phyloP scores from a whole-genome alignment of 2,797 vertebrate genomes.

The Notamacropus eugenii region DNA sequence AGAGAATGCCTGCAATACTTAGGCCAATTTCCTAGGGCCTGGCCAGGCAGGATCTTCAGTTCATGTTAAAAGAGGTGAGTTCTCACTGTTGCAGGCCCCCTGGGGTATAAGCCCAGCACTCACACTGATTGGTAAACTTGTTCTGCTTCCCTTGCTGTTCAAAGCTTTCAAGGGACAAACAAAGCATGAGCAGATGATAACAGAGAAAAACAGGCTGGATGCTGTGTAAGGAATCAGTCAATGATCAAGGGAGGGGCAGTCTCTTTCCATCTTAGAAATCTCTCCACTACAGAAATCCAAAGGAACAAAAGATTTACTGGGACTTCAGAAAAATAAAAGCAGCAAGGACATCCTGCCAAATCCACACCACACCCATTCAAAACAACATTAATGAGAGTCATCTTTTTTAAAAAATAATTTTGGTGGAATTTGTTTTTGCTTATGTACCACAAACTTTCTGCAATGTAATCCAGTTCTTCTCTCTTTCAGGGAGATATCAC shows the following conservation, averaged over 20 bases:
- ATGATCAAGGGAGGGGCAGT: background rate
- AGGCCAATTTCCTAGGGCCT: conserved; percentile 58
- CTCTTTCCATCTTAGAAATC: background rate
- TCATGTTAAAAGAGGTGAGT: conserved; percentile 37
- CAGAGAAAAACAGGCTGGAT: background rate
- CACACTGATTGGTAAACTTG: conserved; percentile 71
- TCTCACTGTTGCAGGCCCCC: conserved; percentile 45
- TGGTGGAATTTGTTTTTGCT: background rate
- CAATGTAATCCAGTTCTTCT: background rate
- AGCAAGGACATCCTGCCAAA: background rate
- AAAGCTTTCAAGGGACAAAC: conserved; percentile 58
- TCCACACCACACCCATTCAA: background rate
- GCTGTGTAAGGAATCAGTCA: background rate
- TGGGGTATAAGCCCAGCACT: background rate
- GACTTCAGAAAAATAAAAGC: background rate
- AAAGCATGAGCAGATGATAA: background rate
- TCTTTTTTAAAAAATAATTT: background rate
- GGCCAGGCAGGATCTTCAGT: conserved; percentile 46
- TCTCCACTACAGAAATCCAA: background rate
- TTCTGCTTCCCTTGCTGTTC: conserved; percentile 54
- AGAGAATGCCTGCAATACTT: conserved; percentile 52
- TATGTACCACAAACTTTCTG: background rate
- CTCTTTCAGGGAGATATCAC: background rate
- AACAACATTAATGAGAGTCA: background rate
- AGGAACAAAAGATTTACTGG: background rate